Evolutionary conservation across 2,888 invertebrate genomes (phyloP), one percentile per base, ranked within the genome.

Genomic region (Epinotia bilunana): DNA sequence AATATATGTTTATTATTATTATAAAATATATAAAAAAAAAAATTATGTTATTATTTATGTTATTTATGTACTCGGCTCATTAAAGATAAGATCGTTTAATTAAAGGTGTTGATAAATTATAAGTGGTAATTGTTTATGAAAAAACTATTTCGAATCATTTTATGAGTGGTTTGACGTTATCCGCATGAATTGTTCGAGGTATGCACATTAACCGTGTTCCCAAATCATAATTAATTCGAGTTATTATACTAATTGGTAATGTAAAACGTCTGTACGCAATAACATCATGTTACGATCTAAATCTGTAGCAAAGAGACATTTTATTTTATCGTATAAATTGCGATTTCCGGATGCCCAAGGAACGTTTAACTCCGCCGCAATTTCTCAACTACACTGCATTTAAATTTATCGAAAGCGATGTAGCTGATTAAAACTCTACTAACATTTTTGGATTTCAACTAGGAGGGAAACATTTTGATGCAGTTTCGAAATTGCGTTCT

Each of bases 361-460:
- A 72, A 73, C 76, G 72, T 76, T 78, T 77, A 77, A 71, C 77
- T 77, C 75, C 28, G 58, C 77, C 57, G 79, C 79, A 74, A 79
- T 79, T 79, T 78, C 79, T 80, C 77, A 20, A 69, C 71, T 77
- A 77, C 57, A 75, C 75, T 78, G 73, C 78, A 78, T 80, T 80
- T 79, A 78, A 78, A 79, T 80, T 78, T 78, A 77, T 77, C 75
- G 74, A 74, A 82, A 74, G 78, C 73, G 77, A 83, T 85, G 80
- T 81, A 81, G 83, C 81, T 84, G 83, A 84, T 85, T 85, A 84
- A 81, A 83, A 83, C 79, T 76, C 79, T 78, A 81, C 65, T 72
- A 57, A 28, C 72, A 39, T 64, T 49, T 53, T 61, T 18, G 20
- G 16, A 65, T 60, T 33, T 18, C 9, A 7, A n/a, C 53, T 53